Base-by-base conservation (phyloP, 1,140 invertebrate genomes). In the Marisa cornuarietis region DNA sequence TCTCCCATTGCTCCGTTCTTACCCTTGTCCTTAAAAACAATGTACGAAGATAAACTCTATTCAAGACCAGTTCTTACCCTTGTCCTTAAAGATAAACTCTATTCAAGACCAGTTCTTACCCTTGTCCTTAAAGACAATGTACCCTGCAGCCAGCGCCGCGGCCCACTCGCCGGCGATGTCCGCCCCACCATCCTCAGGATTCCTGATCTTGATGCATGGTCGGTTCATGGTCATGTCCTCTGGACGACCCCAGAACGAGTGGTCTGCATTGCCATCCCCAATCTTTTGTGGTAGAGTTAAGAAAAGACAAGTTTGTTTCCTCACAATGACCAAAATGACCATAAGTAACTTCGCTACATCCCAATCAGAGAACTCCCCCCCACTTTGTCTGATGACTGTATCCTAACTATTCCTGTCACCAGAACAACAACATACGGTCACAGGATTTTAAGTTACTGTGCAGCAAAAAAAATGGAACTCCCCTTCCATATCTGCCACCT, bases 121-220 rank as follows among this genome's bases (percentile, higher is more conserved):
- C 26, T 66, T 77, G 24, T 81, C 86, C 76, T 93, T 93, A 5
- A 94, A 90, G 22, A 93, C 90, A 42, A 92, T 90, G 66, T 92
- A 87, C 0, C 93, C 93, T 16, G 88, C 90, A 11, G 93, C 92
- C 1, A 94, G 85, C 10, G 93, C 93, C 6, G 94, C 93, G 1
- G 94, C 92, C 6, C 93, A 93, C 85, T 94, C 94, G 4, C 92
- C 93, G 7, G 93, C 93, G 11, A 94, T 82, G 83, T 95, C 94
- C 18, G 93, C 93, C 31, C 94, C 93, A 91, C 85, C 74, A 83
- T 92, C 90, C n/a, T 91, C 87, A n/a, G 91, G 86, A 8, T 88
- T 80, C 77, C 93, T 92, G 61, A 94, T 93, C 86, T 94, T 93
- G 80, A 91, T 94, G 0, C 93, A 91, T 0, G 93, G 93, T 71